Evolutionary conservation across 1,140 invertebrate species (phyloP), one percentile per base, ranked within the genome.

Genomic region (Microplitis demolitor): DNA sequence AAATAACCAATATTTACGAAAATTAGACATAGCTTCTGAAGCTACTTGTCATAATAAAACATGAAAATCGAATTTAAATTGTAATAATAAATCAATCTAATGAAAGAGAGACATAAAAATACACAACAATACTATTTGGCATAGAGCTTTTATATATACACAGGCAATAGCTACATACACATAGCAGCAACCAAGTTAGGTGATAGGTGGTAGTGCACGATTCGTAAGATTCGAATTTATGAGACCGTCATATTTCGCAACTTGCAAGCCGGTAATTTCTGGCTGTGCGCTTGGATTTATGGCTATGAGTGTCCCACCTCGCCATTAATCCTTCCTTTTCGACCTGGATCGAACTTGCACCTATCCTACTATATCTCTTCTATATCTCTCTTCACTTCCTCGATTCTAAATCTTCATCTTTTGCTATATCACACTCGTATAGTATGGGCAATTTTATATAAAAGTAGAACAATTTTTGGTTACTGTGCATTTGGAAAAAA

Each of bases 241-340:
- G 84, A 84, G 83, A 83, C 80, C 83, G 84, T 87, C 85, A 87
- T 85, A 86, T 87, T 85, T 86, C 82, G 85, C 83, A 86, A 85
- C 83, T 84, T 87, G 82, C 85, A 66, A 77, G 85, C 80, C 80
- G 82, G 83, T 86, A 87, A 87, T 87, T 86, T 83, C 85, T 84
- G 81, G 83, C 79, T 80, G 80, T 76, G 64, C 58, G 80, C 77
- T 76, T 78, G 81, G 84, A 87, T 87, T 87, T 87, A 87, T 87
- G 83, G 79, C 80, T 79, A 79, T 80, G 85, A 78, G 81, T 87
- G 84, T 86, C 82, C 84, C 83, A 83, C 79, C 81, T 83, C 78
- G 74, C 83, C 83, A 87, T 87, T 87, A 87, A 87, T 87, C 84
- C 83, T 86, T 84, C 80, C 82, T 80, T 82, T 85, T 83, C 80